Conservation (phyloP, 2,888 invertebrate species). For the Chaetogeoica ovagalla region DNA sequence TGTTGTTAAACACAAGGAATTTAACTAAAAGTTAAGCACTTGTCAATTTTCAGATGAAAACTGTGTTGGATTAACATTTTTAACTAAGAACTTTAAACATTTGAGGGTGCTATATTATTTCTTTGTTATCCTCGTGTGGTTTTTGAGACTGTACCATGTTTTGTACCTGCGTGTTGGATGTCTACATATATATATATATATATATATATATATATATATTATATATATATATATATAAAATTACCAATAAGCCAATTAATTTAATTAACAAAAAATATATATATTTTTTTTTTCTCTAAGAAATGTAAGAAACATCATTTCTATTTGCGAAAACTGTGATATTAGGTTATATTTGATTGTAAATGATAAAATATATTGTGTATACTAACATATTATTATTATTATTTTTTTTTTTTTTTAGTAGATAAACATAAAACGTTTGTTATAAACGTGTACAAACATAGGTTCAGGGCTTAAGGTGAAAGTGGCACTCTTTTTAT, state of each 20-base stretch:
- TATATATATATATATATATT: constrained; percentile 21
- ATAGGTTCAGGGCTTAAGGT: constrained; percentile 53
- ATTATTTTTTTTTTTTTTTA: constrained; percentile 27
- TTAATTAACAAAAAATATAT: constrained; percentile 39
- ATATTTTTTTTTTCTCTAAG: constrained; percentile 42
- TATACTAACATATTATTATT: constrained; percentile 53
- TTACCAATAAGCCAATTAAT: constrained; percentile 42
- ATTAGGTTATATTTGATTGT: constrained; percentile 42
- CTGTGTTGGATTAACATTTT: constrained; percentile 10
- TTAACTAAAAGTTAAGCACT: constrained; percentile 28
- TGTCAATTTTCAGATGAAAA: constrained; percentile 11
- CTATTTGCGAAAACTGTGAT: constrained; percentile 50
- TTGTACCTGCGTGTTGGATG: constrained; percentile 52
- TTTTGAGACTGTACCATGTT: constrained; percentile 50
- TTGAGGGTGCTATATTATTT: constrained; percentile 46
- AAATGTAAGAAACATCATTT: constrained; percentile 53
- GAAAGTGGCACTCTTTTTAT: constrained; percentile 49
- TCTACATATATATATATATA: constrained; percentile 27
- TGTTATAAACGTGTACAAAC: constrained; percentile 46
- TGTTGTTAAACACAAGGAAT: constrained; percentile 43
- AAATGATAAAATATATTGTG: constrained; percentile 42
- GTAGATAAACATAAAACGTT: constrained; percentile 38
- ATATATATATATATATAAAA: constrained; percentile 30
- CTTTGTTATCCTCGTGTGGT: constrained; percentile 50
- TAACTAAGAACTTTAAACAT: constrained; percentile 19